Conservation (phyloP, 2,113 vertebrate species). For the Rhinogobius similis region DNA sequence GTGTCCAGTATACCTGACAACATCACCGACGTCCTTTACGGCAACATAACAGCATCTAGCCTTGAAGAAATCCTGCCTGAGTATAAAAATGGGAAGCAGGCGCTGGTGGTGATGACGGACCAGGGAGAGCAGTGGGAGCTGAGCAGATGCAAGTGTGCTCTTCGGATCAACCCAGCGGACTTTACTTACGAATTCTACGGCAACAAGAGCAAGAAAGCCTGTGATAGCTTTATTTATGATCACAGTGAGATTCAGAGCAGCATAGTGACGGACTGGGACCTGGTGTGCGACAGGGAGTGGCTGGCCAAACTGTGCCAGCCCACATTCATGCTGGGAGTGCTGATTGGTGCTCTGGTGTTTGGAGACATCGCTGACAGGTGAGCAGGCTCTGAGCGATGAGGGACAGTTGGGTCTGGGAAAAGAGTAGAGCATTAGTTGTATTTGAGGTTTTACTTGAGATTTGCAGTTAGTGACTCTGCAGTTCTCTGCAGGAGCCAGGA, state of each 20-base stretch:
- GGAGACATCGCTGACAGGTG: conserved; percentile 93
- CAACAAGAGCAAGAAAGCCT: conserved; percentile 77
- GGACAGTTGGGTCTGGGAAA: neutral
- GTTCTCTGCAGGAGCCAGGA: too few species aligned
- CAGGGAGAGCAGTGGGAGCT: conserved; percentile 90
- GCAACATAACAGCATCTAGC: conserved; percentile 74
- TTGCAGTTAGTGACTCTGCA: too few species aligned
- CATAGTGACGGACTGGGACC: conserved; percentile 88
- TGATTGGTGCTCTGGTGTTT: conserved; percentile 88
- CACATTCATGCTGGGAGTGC: conserved; percentile 90
- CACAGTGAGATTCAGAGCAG: conserved; percentile 81
- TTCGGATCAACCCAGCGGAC: conserved; percentile 57
- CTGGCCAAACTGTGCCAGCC: conserved; percentile 89
- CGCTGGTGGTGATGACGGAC: conserved; percentile 79
- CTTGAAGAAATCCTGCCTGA: conserved; percentile 80
- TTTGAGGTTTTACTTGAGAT: too few species aligned
- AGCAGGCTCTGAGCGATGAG: conserved; percentile 7
- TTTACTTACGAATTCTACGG: conserved; percentile 80
- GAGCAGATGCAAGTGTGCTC: conserved; percentile 78
- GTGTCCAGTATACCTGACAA: conserved; percentile 81
- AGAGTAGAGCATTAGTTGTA: too few species aligned
- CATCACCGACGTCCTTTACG: conserved; percentile 79
- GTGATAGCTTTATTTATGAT: conserved; percentile 83
- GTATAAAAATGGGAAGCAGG: conserved; percentile 67
- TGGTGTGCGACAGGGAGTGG: conserved; percentile 91